Percentiles rank a stretch among this genome's conserved stretches.
Evolutionary conservation across 2,888 invertebrate genomes (phyloP).

Genomic region (Clusia tigrina): DNA sequence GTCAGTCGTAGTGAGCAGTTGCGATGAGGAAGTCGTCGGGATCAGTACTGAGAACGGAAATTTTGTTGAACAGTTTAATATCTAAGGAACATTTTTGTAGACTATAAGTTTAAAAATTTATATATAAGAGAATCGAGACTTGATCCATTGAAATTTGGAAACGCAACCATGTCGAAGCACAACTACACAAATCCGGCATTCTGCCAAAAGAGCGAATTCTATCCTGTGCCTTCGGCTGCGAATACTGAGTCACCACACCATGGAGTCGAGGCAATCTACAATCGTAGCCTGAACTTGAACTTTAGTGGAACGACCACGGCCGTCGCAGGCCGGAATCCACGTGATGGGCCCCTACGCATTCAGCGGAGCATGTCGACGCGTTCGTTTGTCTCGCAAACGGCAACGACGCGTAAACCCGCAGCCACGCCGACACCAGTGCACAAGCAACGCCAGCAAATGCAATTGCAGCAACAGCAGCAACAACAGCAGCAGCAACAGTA

Average conservation of each 20-base stretch:
- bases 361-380: conserved; percentile 65
- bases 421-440: conserved; percentile 3
- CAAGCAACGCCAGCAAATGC: conserved; percentile 42
- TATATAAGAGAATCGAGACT: neutral
- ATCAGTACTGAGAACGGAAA: conserved; percentile 21
- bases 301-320: conserved; percentile 36
- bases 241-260: conserved; percentile 35
- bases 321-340: conserved; percentile 43
- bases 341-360: conserved; percentile 62
- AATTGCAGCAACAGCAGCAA: conserved; percentile 36
- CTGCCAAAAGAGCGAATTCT: conserved; percentile 78
- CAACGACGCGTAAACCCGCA: conserved; percentile 33
- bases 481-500: conserved; percentile 40
- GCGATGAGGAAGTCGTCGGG: conserved; percentile 42
- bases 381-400: conserved; percentile 50
- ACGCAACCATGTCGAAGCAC: conserved; percentile 59
- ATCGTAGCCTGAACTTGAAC: conserved; percentile 57
- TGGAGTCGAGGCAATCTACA: conserved; percentile 54
- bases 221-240: conserved; percentile 56
- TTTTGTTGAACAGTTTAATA: neutral
- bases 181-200: conserved; percentile 83
- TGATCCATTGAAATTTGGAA: neutral
- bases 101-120: neutral
- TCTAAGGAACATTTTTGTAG: neutral
- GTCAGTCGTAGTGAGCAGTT: conserved; percentile 41